phyloP scores from a whole-genome alignment of 2,888 invertebrate genomes.

The Caenorhabditis sp. region DNA sequence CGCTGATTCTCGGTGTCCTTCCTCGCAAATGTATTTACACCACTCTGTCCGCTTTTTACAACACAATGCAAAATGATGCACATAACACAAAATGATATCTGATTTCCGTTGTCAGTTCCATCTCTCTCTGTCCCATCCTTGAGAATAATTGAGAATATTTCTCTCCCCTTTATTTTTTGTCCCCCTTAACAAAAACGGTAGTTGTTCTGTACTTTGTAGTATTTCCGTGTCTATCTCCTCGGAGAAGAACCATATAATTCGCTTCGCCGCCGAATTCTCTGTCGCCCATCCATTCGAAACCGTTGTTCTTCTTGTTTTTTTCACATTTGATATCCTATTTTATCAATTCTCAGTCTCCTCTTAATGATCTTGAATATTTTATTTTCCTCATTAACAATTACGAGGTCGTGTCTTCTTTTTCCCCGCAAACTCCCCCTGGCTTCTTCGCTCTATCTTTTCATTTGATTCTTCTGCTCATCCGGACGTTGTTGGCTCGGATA shows the following conservation, averaged over 20 bases:
- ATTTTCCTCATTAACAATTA: slow-evolving; percentile 57
- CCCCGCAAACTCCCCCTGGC: neutral
- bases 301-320: slow-evolving; percentile 40
- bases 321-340: slow-evolving; percentile 52
- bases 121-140: neutral
- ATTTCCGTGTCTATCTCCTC: neutral
- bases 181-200: neutral
- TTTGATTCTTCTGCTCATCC: too few species aligned
- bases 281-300: too few species aligned
- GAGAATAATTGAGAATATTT: neutral
- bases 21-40: slow-evolving; percentile 22
- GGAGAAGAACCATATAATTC: too few species aligned
- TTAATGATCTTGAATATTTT: slow-evolving; percentile 52
- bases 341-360: slow-evolving; percentile 54
- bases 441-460: slow-evolving; percentile 10
- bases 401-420: slow-evolving; percentile 50
- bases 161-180: neutral
- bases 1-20: too few species aligned
- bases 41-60: slow-evolving; percentile 49
- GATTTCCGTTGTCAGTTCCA: too few species aligned
- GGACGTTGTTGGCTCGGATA: too few species aligned
- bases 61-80: neutral
- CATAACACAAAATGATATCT: slow-evolving; percentile 1
- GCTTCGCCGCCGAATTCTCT: too few species aligned
- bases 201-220: slow-evolving; percentile 22